Evolutionary conservation across 2,113 vertebrate genomes (phyloP).

Genomic region (Paracanthobrama guichenoti): DNA sequence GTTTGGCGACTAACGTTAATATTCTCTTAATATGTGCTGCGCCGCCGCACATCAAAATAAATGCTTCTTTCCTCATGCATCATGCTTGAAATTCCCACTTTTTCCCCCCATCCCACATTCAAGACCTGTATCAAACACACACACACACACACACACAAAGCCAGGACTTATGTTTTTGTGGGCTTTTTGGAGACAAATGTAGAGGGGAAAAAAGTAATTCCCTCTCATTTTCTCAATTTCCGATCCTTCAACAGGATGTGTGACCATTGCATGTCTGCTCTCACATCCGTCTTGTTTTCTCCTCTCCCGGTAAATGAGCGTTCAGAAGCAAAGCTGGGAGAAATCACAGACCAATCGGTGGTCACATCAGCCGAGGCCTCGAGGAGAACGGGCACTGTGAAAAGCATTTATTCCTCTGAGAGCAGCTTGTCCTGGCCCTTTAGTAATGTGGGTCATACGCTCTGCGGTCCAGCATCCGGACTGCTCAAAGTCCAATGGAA

Average conservation of each 20-base stretch:
- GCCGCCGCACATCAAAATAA: too few species aligned
- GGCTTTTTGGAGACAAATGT: neutral
- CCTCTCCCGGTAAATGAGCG: conserved; percentile 22
- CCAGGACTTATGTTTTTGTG: neutral
- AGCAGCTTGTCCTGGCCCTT: conserved; percentile 18
- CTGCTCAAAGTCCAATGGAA: neutral
- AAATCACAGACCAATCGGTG: conserved; percentile 19
- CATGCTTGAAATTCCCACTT: neutral
- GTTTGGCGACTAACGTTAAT: too few species aligned
- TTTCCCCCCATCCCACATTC: too few species aligned
- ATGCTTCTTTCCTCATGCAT: too few species aligned
- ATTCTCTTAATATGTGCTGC: too few species aligned
- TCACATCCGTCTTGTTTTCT: conserved; percentile 11
- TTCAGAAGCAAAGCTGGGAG: conserved; percentile 19
- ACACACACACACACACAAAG: neutral
- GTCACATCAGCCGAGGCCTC: neutral
- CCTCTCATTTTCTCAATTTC: conserved; percentile 41
- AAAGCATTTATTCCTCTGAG: conserved; percentile 22
- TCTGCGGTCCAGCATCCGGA: neutral
- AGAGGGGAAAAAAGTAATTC: conserved; percentile 32
- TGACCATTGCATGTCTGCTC: conserved; percentile 24
- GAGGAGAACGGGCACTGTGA: conserved; percentile 1
- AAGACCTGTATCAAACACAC: neutral
- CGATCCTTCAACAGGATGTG: conserved; percentile 2
- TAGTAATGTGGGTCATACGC: conserved; percentile 16